Percentiles rank a stretch among this genome's conserved stretches.
Conservation (phyloP, 2,888 invertebrate species). For the Rotaria sp. region DNA sequence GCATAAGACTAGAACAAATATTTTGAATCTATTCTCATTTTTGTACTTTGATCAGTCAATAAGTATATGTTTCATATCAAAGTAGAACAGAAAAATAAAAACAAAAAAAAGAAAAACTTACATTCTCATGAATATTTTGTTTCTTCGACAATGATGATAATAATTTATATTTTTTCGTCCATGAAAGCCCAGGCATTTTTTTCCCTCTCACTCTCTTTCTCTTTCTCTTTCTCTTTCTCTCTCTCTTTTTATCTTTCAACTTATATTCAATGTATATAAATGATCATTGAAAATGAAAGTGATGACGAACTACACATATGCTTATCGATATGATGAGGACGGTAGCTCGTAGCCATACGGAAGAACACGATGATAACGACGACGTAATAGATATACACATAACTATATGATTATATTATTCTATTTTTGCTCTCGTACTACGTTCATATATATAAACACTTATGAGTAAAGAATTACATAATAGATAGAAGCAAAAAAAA, state of each 20-base stretch:
- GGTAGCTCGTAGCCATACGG: neutral
- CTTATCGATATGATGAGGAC: neutral
- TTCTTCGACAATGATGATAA: neutral
- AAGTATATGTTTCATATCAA: no score
- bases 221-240: no score
- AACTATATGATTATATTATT: neutral
- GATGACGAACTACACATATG: neutral
- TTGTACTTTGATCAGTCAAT: no score
- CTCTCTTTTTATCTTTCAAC: neutral
- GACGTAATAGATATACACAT: constrained; percentile 1
- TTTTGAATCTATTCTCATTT: no score
- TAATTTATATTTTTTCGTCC: neutral
- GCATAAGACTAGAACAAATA: no score
- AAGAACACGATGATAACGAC: neutral
- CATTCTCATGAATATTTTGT: neutral
- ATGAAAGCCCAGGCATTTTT: neutral
- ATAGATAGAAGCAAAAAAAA: neutral
- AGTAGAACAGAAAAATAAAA: no score
- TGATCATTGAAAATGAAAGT: neutral
- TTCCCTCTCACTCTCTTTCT: no score
- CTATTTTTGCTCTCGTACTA: constrained; percentile 9
- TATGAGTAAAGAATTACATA: neutral
- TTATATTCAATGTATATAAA: neutral
- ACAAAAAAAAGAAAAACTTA: neutral
- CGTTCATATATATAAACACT: neutral